Evolutionary conservation across 23 tunicate species (phyloP).

Genomic region (Diplosoma virens): DNA sequence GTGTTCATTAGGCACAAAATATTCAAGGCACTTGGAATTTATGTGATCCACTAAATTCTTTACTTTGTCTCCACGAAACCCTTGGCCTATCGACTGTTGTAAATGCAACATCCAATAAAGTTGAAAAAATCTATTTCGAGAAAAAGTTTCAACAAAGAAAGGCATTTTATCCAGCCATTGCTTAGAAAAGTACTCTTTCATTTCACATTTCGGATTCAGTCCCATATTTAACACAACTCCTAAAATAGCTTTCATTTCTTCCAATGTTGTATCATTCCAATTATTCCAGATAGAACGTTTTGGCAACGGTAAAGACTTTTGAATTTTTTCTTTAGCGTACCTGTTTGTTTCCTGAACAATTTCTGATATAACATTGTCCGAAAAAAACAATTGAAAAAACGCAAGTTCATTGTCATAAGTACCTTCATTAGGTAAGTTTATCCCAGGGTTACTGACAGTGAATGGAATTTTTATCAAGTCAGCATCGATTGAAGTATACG

Average conservation of each 20-base stretch:
- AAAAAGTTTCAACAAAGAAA: conserved; percentile 25
- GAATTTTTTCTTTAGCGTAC: conserved; percentile 16
- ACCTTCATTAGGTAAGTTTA: conserved; percentile 23
- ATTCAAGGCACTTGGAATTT: not conserved
- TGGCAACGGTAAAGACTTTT: conserved; percentile 2
- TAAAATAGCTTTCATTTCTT: conserved; percentile 21
- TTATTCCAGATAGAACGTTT: conserved; percentile 13
- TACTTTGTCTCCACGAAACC: conserved; percentile 26
- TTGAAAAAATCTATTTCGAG: conserved; percentile 15
- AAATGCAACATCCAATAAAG: conserved; percentile 27
- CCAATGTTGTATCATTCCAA: conserved; percentile 29
- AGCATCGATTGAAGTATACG: conserved; percentile 15
- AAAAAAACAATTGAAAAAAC: conserved; percentile 35
- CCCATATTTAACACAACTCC: conserved; percentile 41
- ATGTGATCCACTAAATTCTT: conserved; percentile 25
- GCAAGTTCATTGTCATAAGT: conserved; percentile 29
- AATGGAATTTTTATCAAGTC: conserved; percentile 11
- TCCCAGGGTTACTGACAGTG: conserved; percentile 34
- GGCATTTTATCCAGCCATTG: conserved; percentile 26
- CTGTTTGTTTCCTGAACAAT: conserved; percentile 26
- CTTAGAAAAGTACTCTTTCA: conserved; percentile 25
- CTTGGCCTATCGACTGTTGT: conserved; percentile 14
- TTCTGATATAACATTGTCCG: conserved; percentile 8
- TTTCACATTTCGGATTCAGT: conserved; percentile 8
- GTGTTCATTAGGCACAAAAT: conserved; percentile 31